Evolutionary conservation across 2,888 invertebrate species (phyloP).

Genomic region (Drosophila ustulata): DNA sequence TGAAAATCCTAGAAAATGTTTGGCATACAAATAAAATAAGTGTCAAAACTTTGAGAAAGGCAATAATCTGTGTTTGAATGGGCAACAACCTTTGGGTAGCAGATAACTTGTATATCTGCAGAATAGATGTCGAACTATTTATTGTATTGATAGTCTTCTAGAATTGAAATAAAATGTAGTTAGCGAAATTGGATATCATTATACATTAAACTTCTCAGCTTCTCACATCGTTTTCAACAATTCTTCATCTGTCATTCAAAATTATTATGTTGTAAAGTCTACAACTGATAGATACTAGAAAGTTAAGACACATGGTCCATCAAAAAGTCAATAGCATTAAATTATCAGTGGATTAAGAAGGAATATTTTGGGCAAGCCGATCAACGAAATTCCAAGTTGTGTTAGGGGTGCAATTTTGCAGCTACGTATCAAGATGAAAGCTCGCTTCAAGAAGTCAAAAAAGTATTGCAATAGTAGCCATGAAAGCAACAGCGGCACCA

Average conservation of each 20-base stretch:
- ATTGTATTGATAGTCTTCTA: no score
- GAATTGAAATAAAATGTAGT: no score
- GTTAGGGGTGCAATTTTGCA: background rate
- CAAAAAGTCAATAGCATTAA: constrained; percentile 12
- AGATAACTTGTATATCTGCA: no score
- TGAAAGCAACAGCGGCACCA: constrained; percentile 5
- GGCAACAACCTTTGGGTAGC: no score
- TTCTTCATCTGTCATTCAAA: background rate
- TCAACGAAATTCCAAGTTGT: constrained; percentile 33
- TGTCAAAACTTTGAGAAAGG: no score
- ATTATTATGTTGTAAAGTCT: background rate
- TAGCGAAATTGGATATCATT: no score
- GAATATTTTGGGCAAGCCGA: constrained; percentile 3
- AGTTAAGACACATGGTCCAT: constrained; percentile 8
- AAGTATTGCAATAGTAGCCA: constrained; percentile 4
- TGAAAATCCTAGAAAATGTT: no score
- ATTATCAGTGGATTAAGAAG: constrained; percentile 14
- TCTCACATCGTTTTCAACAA: background rate
- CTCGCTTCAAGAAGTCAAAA: constrained; percentile 16
- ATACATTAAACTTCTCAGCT: background rate
- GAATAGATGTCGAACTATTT: no score
- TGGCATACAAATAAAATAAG: no score
- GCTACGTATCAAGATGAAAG: constrained; percentile 19
- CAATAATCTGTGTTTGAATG: no score
- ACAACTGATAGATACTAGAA: background rate